Base-by-base conservation (phyloP, 2,113 vertebrate species). In the Emberiza fucata region DNA sequence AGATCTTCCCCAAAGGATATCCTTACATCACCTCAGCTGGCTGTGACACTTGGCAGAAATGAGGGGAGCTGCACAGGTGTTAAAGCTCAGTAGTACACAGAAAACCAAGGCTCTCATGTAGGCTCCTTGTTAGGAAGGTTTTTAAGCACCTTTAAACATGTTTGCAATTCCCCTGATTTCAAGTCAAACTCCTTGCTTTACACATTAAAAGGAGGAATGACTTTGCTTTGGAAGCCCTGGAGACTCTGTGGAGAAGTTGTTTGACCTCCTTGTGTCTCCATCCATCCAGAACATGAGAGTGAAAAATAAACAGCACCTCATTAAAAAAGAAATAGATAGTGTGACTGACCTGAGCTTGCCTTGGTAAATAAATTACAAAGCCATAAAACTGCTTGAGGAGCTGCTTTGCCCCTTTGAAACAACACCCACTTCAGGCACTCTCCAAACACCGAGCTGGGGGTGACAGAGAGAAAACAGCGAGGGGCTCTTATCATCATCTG, bases 331-430 rank as follows among this genome's bases (percentile, higher is more conserved):
- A 92, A 93, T 25, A 93, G 94, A 94, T 86, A 96, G 76, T 53
- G 85, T 93, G 92, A 94, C 92, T 94, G 93, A 93, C 86, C 93
- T 86, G 79, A 86, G 57, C n/a, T 83, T 92, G 82, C 95, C 90
- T 94, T 68, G 72, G 96, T 96, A 93, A 97, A 96, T 96, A 96
- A 96, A 95, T 94, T 96, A 95, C 93, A 66, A 93, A 96, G 79
- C 80, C 48, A 68, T 95, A 88, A 94, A 93, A 81, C 56, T 78
- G 80, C 72, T 93, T 28, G 88, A 90, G 76, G 76, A 95, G 56
- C 88, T 94, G 80, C 57, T 84, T 71, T 90, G 82, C 64, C 72
- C 72, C 63, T 90, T 88, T 83, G 92, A 88, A 97, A 81, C 56
- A 86, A 68, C 92, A 84, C 64, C 71, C 68, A 63, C 90, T 75